Evolutionary conservation across 64 coral and sea anemone genomes (phyloP), one percentile per base, ranked within the genome.

Genomic region (Pocillopora damicornis): DNA sequence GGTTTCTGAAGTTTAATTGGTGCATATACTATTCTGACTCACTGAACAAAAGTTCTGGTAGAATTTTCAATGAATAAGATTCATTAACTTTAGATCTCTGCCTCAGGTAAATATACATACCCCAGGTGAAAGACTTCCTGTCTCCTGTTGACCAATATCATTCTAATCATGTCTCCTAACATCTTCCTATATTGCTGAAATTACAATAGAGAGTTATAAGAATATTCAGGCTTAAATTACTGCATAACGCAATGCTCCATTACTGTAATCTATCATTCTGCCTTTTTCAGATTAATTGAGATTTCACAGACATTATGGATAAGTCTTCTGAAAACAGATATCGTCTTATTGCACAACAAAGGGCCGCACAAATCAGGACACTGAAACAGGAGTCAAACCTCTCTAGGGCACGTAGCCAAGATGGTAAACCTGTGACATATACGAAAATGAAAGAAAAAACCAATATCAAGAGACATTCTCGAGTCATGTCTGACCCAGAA

Each of bases 401-500:
- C 1, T 56, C 38, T 13, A 35, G 81, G 65, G 81, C 81, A 85
- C 22, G 81, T 5, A 85, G 81, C 81, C 81, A 71, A 57, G 63
- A 71, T 85, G 81, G 81, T 36, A 37, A 85, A 1, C 81, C 81
- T 85, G 81, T 85, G 81, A 22, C 13, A 37, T 85, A 72, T 25
- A 11, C 25, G 81, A 85, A 85, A 85, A 37, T 72, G 64, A 85
- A 85, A 22, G 63, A 71, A 73, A 73, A 6, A 5, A 20, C 65
- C 9, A 85, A 72, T 85, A 85, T 85, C 9, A 58, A 11, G 12
- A 5, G 65, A 16, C 37, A n/a, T 18, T 72, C 64, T 3, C 16
- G 81, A n/a, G 65, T 58, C 20, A 85, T 85, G 81, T 85, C 81
- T 57, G 81, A 85, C 58, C 81, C 81, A 9, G 81, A 85, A 6